Base-by-base conservation (phyloP, 1,140 invertebrate genomes). In the Prorops nasuta region DNA sequence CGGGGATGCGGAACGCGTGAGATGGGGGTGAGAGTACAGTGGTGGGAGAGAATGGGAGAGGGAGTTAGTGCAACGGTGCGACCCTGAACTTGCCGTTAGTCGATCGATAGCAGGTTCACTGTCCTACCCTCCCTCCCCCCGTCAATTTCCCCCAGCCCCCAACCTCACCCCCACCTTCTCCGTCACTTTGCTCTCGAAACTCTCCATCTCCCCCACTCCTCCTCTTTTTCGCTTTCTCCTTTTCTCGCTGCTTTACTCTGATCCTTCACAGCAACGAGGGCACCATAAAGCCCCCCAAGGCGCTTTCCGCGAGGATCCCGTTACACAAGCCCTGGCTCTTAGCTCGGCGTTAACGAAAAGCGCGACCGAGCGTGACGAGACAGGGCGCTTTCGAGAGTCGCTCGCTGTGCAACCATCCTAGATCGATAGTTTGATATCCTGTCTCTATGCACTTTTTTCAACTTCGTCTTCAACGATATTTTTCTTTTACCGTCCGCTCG, bases 101-200 rank as follows among this genome's bases (percentile, higher is more conserved):
- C 60, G 71, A 69, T 73, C 71, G 71, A 72, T 73, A 66, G 50
- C 53, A 66, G 63, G 68, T 72, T 72, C 69, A 73, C 57, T 70
- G 69, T 56, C 65, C 66, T 68, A 38, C 32, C 56, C 18, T 49
- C 19, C 40, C 43, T 9, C 47, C 52, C 51, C 50, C 34, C 28
- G n/a, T n/a, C 42, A 28, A 28, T 50, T 50, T 60, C 49, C 52
- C 41, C 54, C 39, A 36, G 45, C 42, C n/a, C 51, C 24, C 47
- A 50, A 46, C 52, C 39, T 47, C 49, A 12, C 46, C 54, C 42
- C 41, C 45, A 50, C 52, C 56, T 54, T 58, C 54, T 37, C 49
- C 51, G 22, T 43, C 47, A 17, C 31, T 32, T n/a, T n/a, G n/a
- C n/a, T n/a, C n/a, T n/a, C n/a, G n/a, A n/a, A n/a, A n/a, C n/a